Percentiles rank a stretch among this genome's conserved stretches.
Evolutionary conservation across 2,888 invertebrate species (phyloP).

Genomic region (Cheilosia scutellata): DNA sequence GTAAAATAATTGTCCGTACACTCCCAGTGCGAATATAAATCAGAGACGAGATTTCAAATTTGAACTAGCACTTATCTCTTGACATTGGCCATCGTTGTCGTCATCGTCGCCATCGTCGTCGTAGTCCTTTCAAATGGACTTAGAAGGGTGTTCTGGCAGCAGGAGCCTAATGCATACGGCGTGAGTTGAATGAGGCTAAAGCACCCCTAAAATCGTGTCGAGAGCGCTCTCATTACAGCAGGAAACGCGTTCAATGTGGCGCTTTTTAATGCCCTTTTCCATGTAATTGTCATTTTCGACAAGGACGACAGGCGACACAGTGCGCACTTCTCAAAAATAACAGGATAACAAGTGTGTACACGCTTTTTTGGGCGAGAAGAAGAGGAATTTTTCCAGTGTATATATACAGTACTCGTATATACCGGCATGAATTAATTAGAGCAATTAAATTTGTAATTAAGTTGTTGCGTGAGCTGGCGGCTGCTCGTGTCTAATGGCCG

Average conservation of each 20-base stretch:
- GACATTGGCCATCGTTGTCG: slow-evolving; percentile 43
- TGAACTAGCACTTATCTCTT: slow-evolving; percentile 50
- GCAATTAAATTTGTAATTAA: slow-evolving; percentile 84
- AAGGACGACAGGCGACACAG: slow-evolving; percentile 7
- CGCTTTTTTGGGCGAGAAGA: slow-evolving; percentile 25
- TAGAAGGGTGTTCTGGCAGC: not conserved
- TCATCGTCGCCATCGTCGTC: not conserved
- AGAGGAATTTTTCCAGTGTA: slow-evolving; percentile 12
- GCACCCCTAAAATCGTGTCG: slow-evolving; percentile 37
- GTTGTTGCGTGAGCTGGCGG: slow-evolving; percentile 80
- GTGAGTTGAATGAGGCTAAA: slow-evolving; percentile 42
- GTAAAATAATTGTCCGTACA: slow-evolving; percentile 13
- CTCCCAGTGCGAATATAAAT: slow-evolving; percentile 60
- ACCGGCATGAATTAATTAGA: slow-evolving; percentile 82
- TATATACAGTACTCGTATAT: not conserved
- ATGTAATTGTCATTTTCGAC: slow-evolving; percentile 58
- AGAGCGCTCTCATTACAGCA: slow-evolving; percentile 52
- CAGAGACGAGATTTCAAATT: slow-evolving; percentile 63
- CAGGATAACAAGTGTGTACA: slow-evolving; percentile 46
- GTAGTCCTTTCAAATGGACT: slow-evolving; percentile 40
- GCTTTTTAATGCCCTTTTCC: slow-evolving; percentile 37
- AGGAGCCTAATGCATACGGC: slow-evolving; percentile 29
- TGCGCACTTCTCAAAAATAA: slow-evolving; percentile 10
- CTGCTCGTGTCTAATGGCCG: slow-evolving; percentile 68
- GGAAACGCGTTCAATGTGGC: slow-evolving; percentile 51